phyloP scores from a whole-genome alignment of 2,113 vertebrate genomes.

The Mastomys coucha region DNA sequence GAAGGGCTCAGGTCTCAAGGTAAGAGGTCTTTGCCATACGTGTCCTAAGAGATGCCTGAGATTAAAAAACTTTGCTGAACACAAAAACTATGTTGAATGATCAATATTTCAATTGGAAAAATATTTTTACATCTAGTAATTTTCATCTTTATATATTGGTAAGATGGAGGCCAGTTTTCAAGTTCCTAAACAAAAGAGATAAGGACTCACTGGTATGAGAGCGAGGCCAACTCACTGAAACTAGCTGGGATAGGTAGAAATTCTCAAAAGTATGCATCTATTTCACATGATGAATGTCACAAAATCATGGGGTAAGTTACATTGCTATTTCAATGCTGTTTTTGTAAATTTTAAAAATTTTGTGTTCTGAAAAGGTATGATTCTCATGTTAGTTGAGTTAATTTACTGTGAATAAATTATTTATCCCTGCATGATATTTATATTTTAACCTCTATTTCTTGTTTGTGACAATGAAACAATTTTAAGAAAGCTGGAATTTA shows the following conservation, averaged over 20 bases:
- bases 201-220: background rate
- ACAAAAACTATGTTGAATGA: background rate
- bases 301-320: constrained; percentile 68
- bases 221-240: constrained; percentile 39
- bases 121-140: constrained; percentile 62
- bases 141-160: constrained; percentile 45
- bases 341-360: constrained; percentile 56
- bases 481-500: constrained; percentile 64
- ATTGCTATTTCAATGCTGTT: constrained; percentile 68
- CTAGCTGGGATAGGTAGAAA: constrained; percentile 34
- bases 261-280: constrained; percentile 55
- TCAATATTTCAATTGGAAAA: constrained; percentile 62
- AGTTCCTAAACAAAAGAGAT: background rate
- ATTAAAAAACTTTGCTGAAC: background rate
- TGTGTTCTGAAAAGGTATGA: constrained; percentile 6
- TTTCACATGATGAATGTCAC: constrained; percentile 45
- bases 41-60: constrained; percentile 44
- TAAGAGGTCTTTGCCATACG: constrained; percentile 53
- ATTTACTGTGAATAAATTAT: constrained; percentile 43
- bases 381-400: constrained; percentile 52
- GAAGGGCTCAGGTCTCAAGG: constrained; percentile 49
- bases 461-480: constrained; percentile 73
- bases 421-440: constrained; percentile 62
- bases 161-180: constrained; percentile 45
- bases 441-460: constrained; percentile 59